Base-by-base conservation (phyloP, 2,797 vertebrate genomes). In the Ptychadena robeensis region DNA sequence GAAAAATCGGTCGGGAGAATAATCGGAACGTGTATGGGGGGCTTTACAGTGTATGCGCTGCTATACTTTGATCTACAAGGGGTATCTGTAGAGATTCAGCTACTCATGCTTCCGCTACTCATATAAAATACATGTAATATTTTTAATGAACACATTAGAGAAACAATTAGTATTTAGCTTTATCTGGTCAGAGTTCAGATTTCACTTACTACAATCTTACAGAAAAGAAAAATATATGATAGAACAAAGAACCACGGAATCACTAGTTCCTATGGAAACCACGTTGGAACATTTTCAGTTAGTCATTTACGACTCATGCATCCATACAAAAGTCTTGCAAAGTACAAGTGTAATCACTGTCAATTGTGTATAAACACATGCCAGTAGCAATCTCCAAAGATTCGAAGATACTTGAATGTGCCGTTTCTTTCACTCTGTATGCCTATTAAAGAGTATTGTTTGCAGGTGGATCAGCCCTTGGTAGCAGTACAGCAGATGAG, bases 221-320 rank as follows among this genome's bases (percentile, higher is more conserved):
- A 83, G 18, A 76, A 34, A 44, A 65, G 63, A 59, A 73, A 37
- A 35, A 18, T 18, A 59, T 59, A 59, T 15, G 11, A 73, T 18
- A 48, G 72, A 67, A 71, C 8, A 65, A 67, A 34, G 40, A 73
- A 35, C 2, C 35, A 53, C 22, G 22, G 30, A 35, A 74, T 68
- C 61, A 35, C 11, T 35, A 68, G 82, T 80, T 84, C 4, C 82
- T 53, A 84, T 84, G 71, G 82, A 73, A 80, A 84, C 77, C 63
- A 74, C 61, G 71, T 64, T 7, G 40, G 31, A 73, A 79, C 66
- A 71, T 61, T 84, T 79, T 83, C 67, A 2, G 76, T 32, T 83
- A 32, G 53, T 57, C 25, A 78, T 68, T 72, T 72, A 66, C 74
- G 48, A 66, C 57, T 83, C 28, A 63, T 72, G 31, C 31, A 78